Conservation (phyloP, 2,797 vertebrate species). For the Gadopsis bispinosus region DNA sequence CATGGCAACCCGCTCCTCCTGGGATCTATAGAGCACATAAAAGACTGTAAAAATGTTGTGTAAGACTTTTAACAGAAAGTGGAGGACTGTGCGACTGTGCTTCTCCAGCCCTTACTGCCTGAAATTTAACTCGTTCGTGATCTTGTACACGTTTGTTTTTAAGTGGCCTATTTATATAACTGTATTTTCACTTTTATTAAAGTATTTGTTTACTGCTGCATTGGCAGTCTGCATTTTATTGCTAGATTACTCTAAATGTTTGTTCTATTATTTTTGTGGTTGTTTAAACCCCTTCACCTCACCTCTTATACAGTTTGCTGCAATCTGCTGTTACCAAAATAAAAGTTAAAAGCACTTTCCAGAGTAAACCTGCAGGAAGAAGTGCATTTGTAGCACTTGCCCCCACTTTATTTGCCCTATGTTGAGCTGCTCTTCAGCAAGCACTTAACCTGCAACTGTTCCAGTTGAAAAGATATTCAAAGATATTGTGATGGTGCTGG, state of each 20-base stretch:
- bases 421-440: constrained; percentile 21
- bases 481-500: not conserved
- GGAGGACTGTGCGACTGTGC: not conserved
- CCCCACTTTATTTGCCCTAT: not conserved
- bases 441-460: constrained; percentile 31
- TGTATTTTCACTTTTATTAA: not conserved
- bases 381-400: not conserved
- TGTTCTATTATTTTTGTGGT: not conserved
- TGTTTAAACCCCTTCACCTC: not conserved
- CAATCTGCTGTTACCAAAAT: not conserved
- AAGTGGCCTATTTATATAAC: not conserved
- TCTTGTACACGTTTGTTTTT: not conserved
- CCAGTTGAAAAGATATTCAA: constrained; percentile 11
- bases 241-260: not conserved
- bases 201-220: not conserved
- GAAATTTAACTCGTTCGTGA: not conserved
- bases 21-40: constrained; percentile 44
- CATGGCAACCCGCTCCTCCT: constrained; percentile 41
- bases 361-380: not conserved
- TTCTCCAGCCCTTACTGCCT: not conserved
- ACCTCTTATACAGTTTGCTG: constrained; percentile 16
- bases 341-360: constrained; percentile 11
- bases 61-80: constrained; percentile 25
- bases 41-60: constrained; percentile 15
- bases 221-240: not conserved